phyloP scores from a whole-genome alignment of 2,797 vertebrate genomes.

The Ceryle rudis region DNA sequence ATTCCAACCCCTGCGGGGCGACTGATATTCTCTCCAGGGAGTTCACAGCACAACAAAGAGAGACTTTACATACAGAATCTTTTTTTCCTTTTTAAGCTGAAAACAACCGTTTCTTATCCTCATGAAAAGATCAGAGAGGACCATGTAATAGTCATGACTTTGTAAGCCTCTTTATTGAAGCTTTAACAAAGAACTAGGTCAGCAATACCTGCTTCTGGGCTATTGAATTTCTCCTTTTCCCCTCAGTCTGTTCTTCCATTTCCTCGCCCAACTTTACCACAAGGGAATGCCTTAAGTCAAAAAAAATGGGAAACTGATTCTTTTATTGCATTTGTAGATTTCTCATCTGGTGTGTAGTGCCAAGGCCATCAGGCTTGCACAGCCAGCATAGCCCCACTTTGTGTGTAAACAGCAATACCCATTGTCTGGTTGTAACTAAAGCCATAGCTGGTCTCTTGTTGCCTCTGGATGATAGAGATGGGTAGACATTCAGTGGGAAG shows the following conservation, averaged over 20 bases:
- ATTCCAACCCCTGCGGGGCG: constrained; percentile 61
- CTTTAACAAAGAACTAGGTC: constrained; percentile 53
- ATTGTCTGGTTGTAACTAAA: constrained; percentile 37
- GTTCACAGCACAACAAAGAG: constrained; percentile 38
- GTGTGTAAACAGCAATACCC: constrained; percentile 16
- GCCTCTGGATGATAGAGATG: neutral
- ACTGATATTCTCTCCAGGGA: constrained; percentile 56
- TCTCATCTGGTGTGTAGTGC: constrained; percentile 15
- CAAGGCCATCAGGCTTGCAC: neutral
- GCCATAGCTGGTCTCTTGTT: neutral
- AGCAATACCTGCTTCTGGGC: constrained; percentile 1
- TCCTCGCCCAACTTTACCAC: constrained; percentile 39
- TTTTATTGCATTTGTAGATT: constrained; percentile 41
- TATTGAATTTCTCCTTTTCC: constrained; percentile 40
- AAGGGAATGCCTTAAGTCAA: constrained; percentile 48
- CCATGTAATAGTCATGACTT: constrained; percentile 68
- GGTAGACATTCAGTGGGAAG: neutral
- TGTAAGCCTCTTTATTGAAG: constrained; percentile 51
- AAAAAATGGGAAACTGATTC: constrained; percentile 51
- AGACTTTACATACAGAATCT: constrained; percentile 47
- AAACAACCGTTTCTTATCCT: constrained; percentile 62
- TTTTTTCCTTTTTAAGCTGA: constrained; percentile 26
- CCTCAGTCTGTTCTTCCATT: constrained; percentile 32
- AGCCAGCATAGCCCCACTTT: neutral
- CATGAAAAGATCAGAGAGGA: constrained; percentile 60